Percentiles rank a stretch among this genome's conserved stretches.
Evolutionary conservation across 92 coral and sea anemone genomes (phyloP).

Genomic region (Zoanthus gigantus): DNA sequence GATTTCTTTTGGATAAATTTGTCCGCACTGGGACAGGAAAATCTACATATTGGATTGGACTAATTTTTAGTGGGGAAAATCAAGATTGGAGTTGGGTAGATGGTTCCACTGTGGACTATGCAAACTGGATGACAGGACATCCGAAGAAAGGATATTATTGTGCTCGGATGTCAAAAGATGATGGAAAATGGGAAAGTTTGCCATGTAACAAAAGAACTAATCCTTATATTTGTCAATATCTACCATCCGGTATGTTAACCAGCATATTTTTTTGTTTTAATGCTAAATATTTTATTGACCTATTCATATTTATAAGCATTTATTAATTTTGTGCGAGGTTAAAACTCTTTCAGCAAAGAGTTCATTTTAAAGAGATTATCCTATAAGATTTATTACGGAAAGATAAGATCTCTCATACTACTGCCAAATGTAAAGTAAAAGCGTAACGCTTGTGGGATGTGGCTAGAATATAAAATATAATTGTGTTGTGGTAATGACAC

Average conservation of each 20-base stretch:
- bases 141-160: background rate
- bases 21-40: background rate
- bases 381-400: too few species aligned
- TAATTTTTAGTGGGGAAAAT: background rate
- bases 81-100: background rate
- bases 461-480: too few species aligned
- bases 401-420: too few species aligned
- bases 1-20: background rate
- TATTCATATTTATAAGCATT: too few species aligned
- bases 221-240: slow-evolving; percentile 7
- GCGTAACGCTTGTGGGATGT: too few species aligned
- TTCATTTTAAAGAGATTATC: too few species aligned
- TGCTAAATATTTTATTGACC: too few species aligned
- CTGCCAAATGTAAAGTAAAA: too few species aligned
- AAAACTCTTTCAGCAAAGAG: too few species aligned
- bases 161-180: background rate
- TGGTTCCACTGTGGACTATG: background rate
- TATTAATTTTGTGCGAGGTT: too few species aligned
- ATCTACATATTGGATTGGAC: slow-evolving; percentile 14
- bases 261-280: too few species aligned
- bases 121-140: slow-evolving; percentile 17
- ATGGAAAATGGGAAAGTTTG: slow-evolving; percentile 2
- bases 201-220: background rate
- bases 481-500: too few species aligned
- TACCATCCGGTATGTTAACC: background rate